Conservation (phyloP, 1,140 invertebrate species). For the Hylaeus anthracinus region DNA sequence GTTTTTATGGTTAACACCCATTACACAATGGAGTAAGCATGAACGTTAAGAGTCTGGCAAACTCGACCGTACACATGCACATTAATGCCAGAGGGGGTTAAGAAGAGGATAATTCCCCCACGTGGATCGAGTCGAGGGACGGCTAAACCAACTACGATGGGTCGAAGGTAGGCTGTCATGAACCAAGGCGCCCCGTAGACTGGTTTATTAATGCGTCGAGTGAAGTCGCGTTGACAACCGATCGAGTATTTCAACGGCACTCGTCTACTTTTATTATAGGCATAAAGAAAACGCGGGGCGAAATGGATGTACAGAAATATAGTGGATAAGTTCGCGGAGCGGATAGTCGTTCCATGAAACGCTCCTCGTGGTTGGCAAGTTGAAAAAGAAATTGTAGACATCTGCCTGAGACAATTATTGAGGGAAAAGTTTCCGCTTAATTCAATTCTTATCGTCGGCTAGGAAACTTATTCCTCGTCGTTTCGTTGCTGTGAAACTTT, state of each 20-base stretch:
- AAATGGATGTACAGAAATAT: neutral
- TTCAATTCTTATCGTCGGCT: no score
- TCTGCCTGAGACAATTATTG: neutral
- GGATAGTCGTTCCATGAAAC: neutral
- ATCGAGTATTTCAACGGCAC: slow-evolving; percentile 27
- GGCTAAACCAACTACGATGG: neutral
- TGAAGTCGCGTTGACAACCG: slow-evolving; percentile 45
- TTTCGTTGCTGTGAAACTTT: no score
- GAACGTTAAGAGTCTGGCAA: slow-evolving; percentile 5
- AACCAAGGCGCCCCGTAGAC: neutral
- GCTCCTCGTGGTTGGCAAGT: no score
- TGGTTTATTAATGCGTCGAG: slow-evolving; percentile 37
- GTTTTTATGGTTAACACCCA: slow-evolving; percentile 30
- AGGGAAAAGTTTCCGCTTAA: no score
- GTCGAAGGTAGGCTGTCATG: slow-evolving; percentile 23
- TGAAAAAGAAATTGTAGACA: neutral
- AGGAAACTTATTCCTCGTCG: no score
- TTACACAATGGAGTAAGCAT: slow-evolving; percentile 19
- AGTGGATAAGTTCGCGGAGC: neutral
- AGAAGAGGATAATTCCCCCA: slow-evolving; percentile 37
- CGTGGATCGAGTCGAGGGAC: slow-evolving; percentile 22
- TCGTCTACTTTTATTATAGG: neutral
- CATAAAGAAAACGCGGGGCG: neutral
- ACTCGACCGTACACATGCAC: slow-evolving; percentile 33
- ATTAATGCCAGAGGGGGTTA: slow-evolving; percentile 32